These are phyloP conservation scores for Pristionchus fissidentatus DNA, from an alignment of 2,888 invertebrate species.

Conservation along the genomic window DNA sequence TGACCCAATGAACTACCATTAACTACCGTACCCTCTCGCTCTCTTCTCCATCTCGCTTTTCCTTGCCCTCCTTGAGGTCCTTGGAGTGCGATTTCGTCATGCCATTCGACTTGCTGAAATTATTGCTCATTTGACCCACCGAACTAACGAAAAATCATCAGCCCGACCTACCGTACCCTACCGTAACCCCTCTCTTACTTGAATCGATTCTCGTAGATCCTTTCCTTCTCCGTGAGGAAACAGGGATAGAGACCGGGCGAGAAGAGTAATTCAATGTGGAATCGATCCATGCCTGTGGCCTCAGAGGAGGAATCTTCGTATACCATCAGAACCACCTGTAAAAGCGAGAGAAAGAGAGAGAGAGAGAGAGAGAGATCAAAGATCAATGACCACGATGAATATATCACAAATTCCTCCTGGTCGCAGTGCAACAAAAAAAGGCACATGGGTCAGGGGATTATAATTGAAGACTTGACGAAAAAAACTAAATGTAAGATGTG, in stretches of 20 bases:
- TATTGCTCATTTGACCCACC: background rate
- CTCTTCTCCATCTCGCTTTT: constrained; percentile 29
- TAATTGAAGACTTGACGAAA: too few species aligned
- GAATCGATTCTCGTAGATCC: constrained; percentile 83
- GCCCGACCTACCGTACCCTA: constrained; percentile 79
- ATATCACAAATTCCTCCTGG: background rate
- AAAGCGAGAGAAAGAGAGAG: too few species aligned
- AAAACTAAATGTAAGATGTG: background rate
- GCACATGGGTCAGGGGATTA: background rate
- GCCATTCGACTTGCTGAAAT: constrained; percentile 51
- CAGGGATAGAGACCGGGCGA: constrained; percentile 86
- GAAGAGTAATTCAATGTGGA: constrained; percentile 98
- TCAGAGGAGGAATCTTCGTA: constrained; percentile 95
- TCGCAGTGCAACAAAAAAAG: background rate
- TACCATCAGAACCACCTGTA: constrained; percentile 89
- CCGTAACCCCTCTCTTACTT: constrained; percentile 83
- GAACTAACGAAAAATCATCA: background rate
- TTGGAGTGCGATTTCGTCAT: constrained; percentile 55
- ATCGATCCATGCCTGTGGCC: constrained; percentile 80
- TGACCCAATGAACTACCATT: background rate
- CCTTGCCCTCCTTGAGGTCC: constrained; percentile 48
- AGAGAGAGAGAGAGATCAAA: constrained; percentile 6
- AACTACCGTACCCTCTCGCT: constrained; percentile 8
- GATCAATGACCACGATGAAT: background rate
- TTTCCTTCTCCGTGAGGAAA: constrained; percentile 74